Conservation (phyloP, 2,113 vertebrate species). For the Carassius auratus region DNA sequence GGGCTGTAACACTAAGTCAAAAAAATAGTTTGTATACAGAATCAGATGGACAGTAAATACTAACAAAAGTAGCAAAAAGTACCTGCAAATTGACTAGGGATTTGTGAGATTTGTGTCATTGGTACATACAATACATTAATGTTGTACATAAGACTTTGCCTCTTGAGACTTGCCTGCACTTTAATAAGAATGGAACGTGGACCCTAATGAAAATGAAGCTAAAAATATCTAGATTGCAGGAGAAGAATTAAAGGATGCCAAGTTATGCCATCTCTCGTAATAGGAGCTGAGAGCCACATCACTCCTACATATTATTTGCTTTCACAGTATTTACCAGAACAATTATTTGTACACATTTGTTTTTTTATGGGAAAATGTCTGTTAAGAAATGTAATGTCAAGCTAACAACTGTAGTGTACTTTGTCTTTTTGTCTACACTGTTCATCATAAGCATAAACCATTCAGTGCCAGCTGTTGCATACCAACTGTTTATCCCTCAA, state of each 20-base stretch:
- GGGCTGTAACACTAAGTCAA: too few relatives aligned
- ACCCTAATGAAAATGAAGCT: slow-evolving; percentile 38
- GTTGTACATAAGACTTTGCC: not conserved
- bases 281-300: not conserved
- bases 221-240: slow-evolving; percentile 12
- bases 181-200: slow-evolving; percentile 31
- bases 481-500: slow-evolving; percentile 41
- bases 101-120: not conserved
- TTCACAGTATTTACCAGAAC: not conserved
- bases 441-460: slow-evolving; percentile 52
- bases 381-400: not conserved
- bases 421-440: slow-evolving; percentile 25
- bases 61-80: not conserved
- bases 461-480: slow-evolving; percentile 19
- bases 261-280: slow-evolving; percentile 12
- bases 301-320: not conserved
- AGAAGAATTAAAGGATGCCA: slow-evolving; percentile 25
- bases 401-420: slow-evolving; percentile 11
- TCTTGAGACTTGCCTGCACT: not conserved
- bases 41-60: not conserved
- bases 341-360: not conserved
- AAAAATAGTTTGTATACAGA: too few relatives aligned
- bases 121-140: not conserved
- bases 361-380: not conserved
- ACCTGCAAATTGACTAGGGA: not conserved